Conservation (phyloP, 2,113 vertebrate species). For the Paratilapia polleni region DNA sequence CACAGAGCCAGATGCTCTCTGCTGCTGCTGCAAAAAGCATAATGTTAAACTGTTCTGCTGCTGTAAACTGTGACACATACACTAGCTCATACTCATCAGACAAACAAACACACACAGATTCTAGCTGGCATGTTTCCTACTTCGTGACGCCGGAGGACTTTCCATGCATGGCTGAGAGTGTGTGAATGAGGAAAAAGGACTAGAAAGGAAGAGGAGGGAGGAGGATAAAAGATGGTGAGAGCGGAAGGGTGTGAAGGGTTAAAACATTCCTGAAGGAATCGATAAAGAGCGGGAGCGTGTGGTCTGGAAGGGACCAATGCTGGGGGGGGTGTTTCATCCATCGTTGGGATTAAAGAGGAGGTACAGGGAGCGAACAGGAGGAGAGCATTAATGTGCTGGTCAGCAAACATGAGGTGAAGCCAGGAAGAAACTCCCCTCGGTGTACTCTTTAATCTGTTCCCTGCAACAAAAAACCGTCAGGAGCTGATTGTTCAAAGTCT, state of each 20-base stretch:
- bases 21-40: neutral
- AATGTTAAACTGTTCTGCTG: neutral
- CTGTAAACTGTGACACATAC: neutral
- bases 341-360: slow-evolving; percentile 10
- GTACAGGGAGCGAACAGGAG: neutral
- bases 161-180: neutral
- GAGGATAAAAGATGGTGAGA: neutral
- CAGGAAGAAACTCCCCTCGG: neutral
- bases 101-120: neutral
- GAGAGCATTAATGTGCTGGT: slow-evolving; percentile 30
- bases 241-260: neutral
- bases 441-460: neutral
- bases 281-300: neutral
- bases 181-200: neutral
- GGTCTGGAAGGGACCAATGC: neutral
- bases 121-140: neutral
- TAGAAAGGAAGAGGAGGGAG: neutral
- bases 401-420: slow-evolving; percentile 20
- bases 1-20: neutral
- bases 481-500: neutral
- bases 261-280: neutral
- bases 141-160: neutral
- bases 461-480: neutral
- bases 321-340: neutral
- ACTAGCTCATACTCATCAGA: neutral